Evolutionary conservation across 2,113 vertebrate genomes (phyloP), one percentile per base, ranked within the genome.

Genomic region (Amazona guildingii): DNA sequence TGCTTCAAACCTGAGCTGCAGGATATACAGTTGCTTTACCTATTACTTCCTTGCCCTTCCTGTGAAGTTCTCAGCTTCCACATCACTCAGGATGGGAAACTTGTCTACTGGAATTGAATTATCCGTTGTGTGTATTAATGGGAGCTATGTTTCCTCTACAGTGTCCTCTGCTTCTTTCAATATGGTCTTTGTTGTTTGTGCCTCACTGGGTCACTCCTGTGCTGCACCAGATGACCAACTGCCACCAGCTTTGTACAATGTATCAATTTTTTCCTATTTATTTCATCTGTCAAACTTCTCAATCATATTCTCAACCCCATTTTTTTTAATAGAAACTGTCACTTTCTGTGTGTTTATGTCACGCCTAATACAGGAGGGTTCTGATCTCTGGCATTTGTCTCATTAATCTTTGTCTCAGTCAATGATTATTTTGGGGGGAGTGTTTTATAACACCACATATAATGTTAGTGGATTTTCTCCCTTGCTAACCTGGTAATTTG

Each of bases 61-160:
- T 85, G 17, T 69, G 9, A 62, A 64, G 23, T 64, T 79, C 28
- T 19, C 9, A 4, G 49, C 23, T 91, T 91, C 67, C 23, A 16
- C 0, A 0, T 76, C 35, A 11, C 67, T 76, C 1, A 0, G 59
- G 25, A 39, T 0, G 3, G 59, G 59, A 55, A 31, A 17, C 11
- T 54, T 77, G 21, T 80, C 78, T n/a, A 11, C 31, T 70, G 27
- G 54, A 66, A 63, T 19, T 29, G 44, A 41, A 59, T 84, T 89
- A 17, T 33, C 51, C 0, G 0, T 51, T 87, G 44, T 70, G 10
- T 79, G 9, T 48, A 13, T 69, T 69, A 52, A 48, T 41, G 21
- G 25, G 16, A 94, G 44, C 16, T 84, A 3, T 2, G 0, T 85
- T 94, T 84, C 29, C 35, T 75, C n/a, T 69, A 0, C 5, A 16